A percentile compares a stretch with the other conserved stretches of the same genome.
These are phyloP conservation scores for Apeira syringaria DNA, from an alignment of 2,888 invertebrate species.

Conservation along the genomic window DNA sequence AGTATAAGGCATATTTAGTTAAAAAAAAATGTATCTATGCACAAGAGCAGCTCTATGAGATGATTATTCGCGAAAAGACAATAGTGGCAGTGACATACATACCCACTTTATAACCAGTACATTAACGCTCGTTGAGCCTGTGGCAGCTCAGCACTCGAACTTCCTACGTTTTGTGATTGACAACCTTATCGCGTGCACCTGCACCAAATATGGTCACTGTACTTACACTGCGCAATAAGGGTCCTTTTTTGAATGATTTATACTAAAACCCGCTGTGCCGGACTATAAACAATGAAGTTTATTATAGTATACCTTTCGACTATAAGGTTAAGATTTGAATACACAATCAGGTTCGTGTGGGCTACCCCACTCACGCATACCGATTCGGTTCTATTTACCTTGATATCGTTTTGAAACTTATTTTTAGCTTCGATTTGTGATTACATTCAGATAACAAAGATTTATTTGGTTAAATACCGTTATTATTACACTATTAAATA, in stretches of 20 bases:
- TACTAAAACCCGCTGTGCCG: too few species aligned
- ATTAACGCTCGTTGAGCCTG: not conserved
- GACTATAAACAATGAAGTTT: not conserved
- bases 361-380: constrained; percentile 36
- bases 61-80: too few species aligned
- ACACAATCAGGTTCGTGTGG: constrained; percentile 7
- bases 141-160: constrained; percentile 1
- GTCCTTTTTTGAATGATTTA: not conserved
- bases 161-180: constrained; percentile 2
- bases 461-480: too few species aligned
- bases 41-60: too few species aligned
- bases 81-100: too few species aligned
- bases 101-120: too few species aligned
- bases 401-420: constrained; percentile 34
- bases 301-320: not conserved
- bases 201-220: constrained; percentile 20
- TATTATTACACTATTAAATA: too few species aligned
- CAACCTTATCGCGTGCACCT: constrained; percentile 17
- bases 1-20: too few species aligned
- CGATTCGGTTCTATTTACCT: constrained; percentile 35
- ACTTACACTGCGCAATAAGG: constrained; percentile 1
- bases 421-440: too few species aligned
- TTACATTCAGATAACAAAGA: too few species aligned
- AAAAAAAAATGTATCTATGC: too few species aligned
- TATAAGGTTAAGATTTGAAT: constrained; percentile 7